These are phyloP conservation scores for Glandiceps talaboti DNA, from an alignment of 53 echinoderm and acorn worm genomes.

Conservation along the genomic window DNA sequence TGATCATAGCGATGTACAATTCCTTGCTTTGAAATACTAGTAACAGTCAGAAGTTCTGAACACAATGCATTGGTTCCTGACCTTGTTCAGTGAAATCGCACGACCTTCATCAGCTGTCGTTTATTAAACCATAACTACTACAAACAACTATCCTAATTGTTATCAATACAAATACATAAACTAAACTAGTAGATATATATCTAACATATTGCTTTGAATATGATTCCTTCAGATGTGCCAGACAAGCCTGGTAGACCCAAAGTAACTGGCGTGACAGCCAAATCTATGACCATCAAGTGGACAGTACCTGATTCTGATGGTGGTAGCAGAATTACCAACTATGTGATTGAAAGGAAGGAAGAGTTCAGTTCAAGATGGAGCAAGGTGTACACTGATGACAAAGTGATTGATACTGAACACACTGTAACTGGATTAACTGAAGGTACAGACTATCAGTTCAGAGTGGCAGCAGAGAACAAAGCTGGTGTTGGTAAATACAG, in stretches of 20 bases:
- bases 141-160: too few species aligned
- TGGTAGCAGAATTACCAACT: conserved; percentile 61
- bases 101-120: too few species aligned
- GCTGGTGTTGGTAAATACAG: conserved; percentile 76
- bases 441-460: conserved; percentile 76
- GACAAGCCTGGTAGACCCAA: conserved; percentile 33
- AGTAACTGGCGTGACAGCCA: conserved; percentile 35
- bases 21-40: too few species aligned
- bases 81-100: too few species aligned
- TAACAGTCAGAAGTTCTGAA: too few species aligned
- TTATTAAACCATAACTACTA: too few species aligned
- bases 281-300: conserved; percentile 47
- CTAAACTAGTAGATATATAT: too few species aligned
- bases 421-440: conserved; percentile 50
- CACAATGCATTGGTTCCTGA: too few species aligned
- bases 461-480: conserved; percentile 86
- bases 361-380: conserved; percentile 58
- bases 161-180: too few species aligned
- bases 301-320: conserved; percentile 75
- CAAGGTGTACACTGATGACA: conserved; percentile 46
- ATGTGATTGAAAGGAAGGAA: conserved; percentile 74
- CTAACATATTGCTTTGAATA: too few species aligned
- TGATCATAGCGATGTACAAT: too few species aligned
- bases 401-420: conserved; percentile 39
- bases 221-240: conserved; percentile 14